Base-by-base conservation (phyloP, 2,888 invertebrate species). In the Troglohyphantes excavatus region DNA sequence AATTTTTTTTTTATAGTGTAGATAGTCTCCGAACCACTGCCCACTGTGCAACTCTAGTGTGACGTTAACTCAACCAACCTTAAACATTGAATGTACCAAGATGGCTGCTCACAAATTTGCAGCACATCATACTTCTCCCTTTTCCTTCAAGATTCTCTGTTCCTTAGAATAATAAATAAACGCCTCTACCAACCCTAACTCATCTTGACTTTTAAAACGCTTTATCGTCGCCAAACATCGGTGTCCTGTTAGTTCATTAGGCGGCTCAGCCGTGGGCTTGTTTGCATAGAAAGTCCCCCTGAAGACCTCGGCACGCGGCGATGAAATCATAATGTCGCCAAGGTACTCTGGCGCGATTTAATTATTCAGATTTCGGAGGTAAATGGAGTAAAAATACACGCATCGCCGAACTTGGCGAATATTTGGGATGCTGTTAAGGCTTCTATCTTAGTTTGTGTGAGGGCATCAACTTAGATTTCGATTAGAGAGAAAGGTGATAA, bases 141-240 rank as follows among this genome's bases (percentile, higher is more conserved):
- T n/a, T n/a, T 13, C 3, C 9, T 5, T n/a, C 53, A 53, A n/a
- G 53, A 53, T 13, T 13, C 53, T 17, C 53, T 39, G 13, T 39
- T n/a, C 53, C 53, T 17, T 2, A n/a, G n/a, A 9, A 13, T 13
- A 53, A 53, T 17, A 53, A 53, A 53, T n/a, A n/a, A n/a, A n/a
- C n/a, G 53, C 2, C 53, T 33, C 9, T 33, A 3, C 3, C 33
- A 33, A 9, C n/a, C 33, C 33, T 53, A 53, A 53, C 46, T 46
- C 46, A 26, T 72, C 23, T 11, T 23, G 72, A 46, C 46, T 53
- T 46, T 53, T 72, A 26, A 46, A 46, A 72, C 39, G 26, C 46
- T 72, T 72, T 72, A 72, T 72, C 72, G 43, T n/a, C 6, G 3
- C 0, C 46, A 72, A 72, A 27, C 46, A 72, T 72, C 46, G 72